Conservation (phyloP, 2,113 vertebrate genomes). For the Bufo bufo region DNA sequence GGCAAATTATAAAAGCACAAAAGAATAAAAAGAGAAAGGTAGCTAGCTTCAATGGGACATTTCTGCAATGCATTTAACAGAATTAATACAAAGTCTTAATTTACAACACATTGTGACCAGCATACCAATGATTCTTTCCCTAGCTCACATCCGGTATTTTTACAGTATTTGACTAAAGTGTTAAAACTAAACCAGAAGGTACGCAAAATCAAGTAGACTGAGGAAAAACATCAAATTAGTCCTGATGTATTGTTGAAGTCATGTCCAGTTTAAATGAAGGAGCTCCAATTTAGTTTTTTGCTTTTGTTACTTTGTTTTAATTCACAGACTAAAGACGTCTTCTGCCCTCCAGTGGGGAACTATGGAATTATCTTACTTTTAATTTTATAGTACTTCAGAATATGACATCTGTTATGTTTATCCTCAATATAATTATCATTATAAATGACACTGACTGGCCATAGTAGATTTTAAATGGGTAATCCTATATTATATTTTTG, state of each 20-base stretch:
- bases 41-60: not conserved
- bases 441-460: too few species aligned
- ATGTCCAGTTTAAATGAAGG: constrained; percentile 10
- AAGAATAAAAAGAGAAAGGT: constrained; percentile 23
- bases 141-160: not conserved
- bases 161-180: not conserved
- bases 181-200: constrained; percentile 6
- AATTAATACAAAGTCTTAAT: constrained; percentile 51
- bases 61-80: constrained; percentile 26
- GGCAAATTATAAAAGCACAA: constrained; percentile 49
- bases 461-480: too few species aligned
- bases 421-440: not conserved
- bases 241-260: not conserved
- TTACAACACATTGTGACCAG: constrained; percentile 39
- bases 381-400: not conserved
- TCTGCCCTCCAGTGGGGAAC: constrained; percentile 24
- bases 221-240: constrained; percentile 7
- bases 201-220: not conserved
- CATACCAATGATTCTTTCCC: constrained; percentile 37
- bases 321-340: not conserved
- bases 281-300: not conserved
- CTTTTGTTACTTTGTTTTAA: not conserved
- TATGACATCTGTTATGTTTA: not conserved
- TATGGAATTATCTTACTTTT: not conserved
- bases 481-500: too few species aligned